phyloP scores from a whole-genome alignment of 2,113 vertebrate genomes.

The Columba livia region DNA sequence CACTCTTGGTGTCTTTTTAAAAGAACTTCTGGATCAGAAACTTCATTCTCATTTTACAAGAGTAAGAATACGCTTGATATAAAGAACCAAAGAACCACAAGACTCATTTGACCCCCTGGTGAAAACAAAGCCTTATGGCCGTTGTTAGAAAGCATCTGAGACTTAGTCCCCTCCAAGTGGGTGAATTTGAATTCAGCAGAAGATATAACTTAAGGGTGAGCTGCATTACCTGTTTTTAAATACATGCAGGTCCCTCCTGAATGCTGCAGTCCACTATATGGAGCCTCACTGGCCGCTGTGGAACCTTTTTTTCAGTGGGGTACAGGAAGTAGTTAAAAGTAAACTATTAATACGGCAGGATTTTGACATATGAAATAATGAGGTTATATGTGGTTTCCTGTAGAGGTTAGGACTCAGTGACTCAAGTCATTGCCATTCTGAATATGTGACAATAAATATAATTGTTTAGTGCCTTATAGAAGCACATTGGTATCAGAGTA shows the following conservation, averaged over 20 bases:
- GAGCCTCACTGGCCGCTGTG: not conserved
- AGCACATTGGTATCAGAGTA: not conserved
- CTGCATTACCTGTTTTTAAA: not conserved
- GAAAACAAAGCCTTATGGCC: not conserved
- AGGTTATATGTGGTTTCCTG: not conserved
- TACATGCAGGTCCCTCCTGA: not conserved
- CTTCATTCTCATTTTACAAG: not conserved
- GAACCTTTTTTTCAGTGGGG: not conserved
- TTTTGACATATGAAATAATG: not conserved
- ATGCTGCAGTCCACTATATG: too few species aligned
- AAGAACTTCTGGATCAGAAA: not conserved
- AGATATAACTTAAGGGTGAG: not conserved
- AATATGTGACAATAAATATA: not conserved
- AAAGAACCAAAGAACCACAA: not conserved
- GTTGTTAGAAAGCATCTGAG: not conserved
- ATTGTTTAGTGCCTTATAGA: not conserved
- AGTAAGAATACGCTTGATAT: not conserved
- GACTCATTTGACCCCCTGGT: not conserved
- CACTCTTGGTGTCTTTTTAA: not conserved
- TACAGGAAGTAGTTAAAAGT: not conserved
- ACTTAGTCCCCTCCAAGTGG: not conserved
- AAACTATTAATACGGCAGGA: not conserved
- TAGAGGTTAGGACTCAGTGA: not conserved
- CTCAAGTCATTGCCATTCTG: not conserved
- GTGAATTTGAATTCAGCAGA: not conserved